Evolutionary conservation across 1,140 invertebrate species (phyloP).

Genomic region (Coenobita brevimanus): DNA sequence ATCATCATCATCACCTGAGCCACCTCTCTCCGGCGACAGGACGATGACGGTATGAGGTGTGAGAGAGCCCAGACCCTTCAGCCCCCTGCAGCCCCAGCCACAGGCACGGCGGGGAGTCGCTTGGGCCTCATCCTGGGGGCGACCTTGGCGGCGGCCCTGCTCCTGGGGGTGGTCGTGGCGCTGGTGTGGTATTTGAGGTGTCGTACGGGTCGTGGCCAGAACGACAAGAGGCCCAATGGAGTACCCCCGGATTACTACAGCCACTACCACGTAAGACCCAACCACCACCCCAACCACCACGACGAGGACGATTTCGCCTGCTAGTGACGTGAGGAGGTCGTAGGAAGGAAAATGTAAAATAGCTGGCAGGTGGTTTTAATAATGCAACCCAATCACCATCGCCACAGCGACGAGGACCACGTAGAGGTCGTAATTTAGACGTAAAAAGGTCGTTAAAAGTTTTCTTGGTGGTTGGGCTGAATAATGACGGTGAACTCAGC

Average conservation of each 20-base stretch:
- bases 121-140: constrained; percentile 41
- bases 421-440: too few species aligned
- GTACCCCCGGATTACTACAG: constrained; percentile 52
- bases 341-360: neutral
- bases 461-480: too few species aligned
- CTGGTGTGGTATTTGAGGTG: constrained; percentile 46
- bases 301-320: constrained; percentile 53
- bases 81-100: constrained; percentile 21
- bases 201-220: neutral
- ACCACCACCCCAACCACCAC: neutral
- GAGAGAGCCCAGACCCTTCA: constrained; percentile 18
- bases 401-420: too few species aligned
- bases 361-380: neutral
- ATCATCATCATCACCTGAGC: neutral
- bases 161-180: constrained; percentile 37
- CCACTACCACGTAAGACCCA: constrained; percentile 15
- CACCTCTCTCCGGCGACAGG: neutral
- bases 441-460: too few species aligned
- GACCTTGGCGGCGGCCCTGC: constrained; percentile 16
- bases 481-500: too few species aligned
- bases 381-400: neutral
- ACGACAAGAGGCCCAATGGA: constrained; percentile 35
- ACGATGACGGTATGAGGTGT: constrained; percentile 31
- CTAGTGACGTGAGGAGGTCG: neutral
- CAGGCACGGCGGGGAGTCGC: constrained; percentile 21